Evolutionary conservation across 2,797 vertebrate genomes (phyloP), one percentile per base, ranked within the genome.

Genomic region (Esox lucius): DNA sequence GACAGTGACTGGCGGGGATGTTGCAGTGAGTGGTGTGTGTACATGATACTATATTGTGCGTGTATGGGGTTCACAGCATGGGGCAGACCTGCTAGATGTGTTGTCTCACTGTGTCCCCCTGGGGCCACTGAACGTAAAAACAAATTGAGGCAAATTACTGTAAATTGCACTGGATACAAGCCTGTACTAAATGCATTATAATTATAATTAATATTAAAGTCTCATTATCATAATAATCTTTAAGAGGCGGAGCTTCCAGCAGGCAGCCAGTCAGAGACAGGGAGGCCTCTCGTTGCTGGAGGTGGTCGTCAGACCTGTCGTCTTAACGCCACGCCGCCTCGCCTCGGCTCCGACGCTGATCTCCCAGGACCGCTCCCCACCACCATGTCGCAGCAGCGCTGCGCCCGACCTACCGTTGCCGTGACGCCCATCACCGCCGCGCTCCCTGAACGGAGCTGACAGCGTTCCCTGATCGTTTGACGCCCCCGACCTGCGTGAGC

Each of bases 391-490:
- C 69, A 15, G 51, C n/a, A 39, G 51, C 28, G 26, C 39, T 26
- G 62, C 49, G 70, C 69, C 70, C 9, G 28, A 19, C 49, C 17
- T 53, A 19, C 49, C 53, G n/a, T 56, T n/a, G 53, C 53, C n/a
- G 9, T 56, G 53, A 56, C 53, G 71, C 72, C 70, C 65, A 80
- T 90, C 85, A 83, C 71, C 56, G 4, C 69, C 13, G 3, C 4
- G 15, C 9, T 5, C 46, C 22, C 66, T 71, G 79, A 82, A 84
- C 80, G 77, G 73, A 86, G 70, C 75, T 81, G 86, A 85, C 86
- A 81, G 76, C 71, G 56, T 64, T 79, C 75, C 80, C 75, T 74
- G 64, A 72, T 73, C 1, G 71, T 74, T 61, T 12, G 56, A 61
- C 73, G 79, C 78, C 85, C 76, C 75, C 22, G 35, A 75, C 81